These are phyloP conservation scores for Misgurnus anguillicaudatus DNA, from an alignment of 2,113 vertebrate species.

Conservation along the genomic window DNA sequence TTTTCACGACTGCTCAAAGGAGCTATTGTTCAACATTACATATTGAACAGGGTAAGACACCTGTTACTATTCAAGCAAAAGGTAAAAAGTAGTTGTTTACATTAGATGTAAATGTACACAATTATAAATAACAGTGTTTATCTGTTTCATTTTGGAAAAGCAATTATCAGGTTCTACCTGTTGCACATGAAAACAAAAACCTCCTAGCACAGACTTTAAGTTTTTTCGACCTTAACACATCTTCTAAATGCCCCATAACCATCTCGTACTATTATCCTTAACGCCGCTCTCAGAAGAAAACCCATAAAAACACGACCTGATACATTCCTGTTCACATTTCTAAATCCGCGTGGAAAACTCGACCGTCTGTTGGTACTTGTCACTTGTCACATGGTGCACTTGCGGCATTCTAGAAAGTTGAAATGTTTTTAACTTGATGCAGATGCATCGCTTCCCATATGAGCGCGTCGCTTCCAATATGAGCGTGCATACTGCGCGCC, in stretches of 20 bases:
- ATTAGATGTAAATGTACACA: constrained; percentile 11
- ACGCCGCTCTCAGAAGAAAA: neutral
- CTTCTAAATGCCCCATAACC: constrained; percentile 27
- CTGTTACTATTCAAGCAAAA: constrained; percentile 16
- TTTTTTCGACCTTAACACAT: neutral
- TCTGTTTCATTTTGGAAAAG: constrained; percentile 60
- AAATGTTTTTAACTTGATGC: too few species aligned
- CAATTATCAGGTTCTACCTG: constrained; percentile 40
- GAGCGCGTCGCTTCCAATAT: too few species aligned
- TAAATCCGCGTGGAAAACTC: too few species aligned
- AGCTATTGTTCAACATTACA: constrained; percentile 1
- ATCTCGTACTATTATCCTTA: too few species aligned
- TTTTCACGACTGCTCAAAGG: constrained; percentile 3
- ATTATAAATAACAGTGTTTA: constrained; percentile 45
- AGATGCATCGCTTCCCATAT: too few species aligned
- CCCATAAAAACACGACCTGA: neutral
- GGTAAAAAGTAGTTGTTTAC: neutral
- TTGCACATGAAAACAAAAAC: neutral
- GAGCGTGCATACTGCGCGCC: too few species aligned
- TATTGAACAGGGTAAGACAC: neutral
- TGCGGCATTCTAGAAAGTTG: too few species aligned
- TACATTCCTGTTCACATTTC: neutral
- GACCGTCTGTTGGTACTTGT: too few species aligned
- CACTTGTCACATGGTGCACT: too few species aligned
- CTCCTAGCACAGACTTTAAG: neutral